Evolutionary conservation across 2,888 invertebrate genomes (phyloP), one percentile per base, ranked within the genome.

Genomic region (Acronicta aceris): DNA sequence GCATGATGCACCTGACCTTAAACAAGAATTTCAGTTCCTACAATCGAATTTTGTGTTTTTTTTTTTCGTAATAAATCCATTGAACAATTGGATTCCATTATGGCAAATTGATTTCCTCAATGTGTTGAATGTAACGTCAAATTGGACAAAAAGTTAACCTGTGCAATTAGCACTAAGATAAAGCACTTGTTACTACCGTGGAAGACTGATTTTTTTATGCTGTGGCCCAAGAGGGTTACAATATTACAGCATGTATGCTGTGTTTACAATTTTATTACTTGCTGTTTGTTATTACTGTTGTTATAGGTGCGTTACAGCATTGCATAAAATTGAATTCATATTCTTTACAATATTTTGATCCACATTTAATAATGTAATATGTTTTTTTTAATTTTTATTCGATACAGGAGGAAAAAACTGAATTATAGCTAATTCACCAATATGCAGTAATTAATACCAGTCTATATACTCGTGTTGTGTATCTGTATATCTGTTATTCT

Each of bases 111-210:
- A 71, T 71, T 71, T 74, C 74, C 70, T 71, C 53, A 74, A 55
- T 62, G 54, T 55, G 70, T 72, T 70, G 62, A 70, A 53, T 25
- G 51, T 63, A 74, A 74, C 59, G 74, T 71, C 70, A 71, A 74
- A 71, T 71, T 71, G 50, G 46, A 63, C 56, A 71, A 92, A 92
- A 93, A 92, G 82, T 76, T 71, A 85, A 87, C 85, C 84, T 85
- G 85, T 81, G 83, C 90, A 93, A 93, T 93, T 93, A 94, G 83
- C 87, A 87, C 81, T 83, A 74, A 83, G 89, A 90, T 89, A 90
- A 89, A 91, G 89, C 90, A 90, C 88, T 91, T 83, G 83, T 91
- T 89, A 93, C 88, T 84, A 83, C 86, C 93, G 93, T 94, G 93
- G 90, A 93, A 92, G 88, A 71, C 70, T 62, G 76, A 5, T 61